Evolutionary conservation across 1,140 invertebrate genomes (phyloP).

Genomic region (Drosophila sp.): DNA sequence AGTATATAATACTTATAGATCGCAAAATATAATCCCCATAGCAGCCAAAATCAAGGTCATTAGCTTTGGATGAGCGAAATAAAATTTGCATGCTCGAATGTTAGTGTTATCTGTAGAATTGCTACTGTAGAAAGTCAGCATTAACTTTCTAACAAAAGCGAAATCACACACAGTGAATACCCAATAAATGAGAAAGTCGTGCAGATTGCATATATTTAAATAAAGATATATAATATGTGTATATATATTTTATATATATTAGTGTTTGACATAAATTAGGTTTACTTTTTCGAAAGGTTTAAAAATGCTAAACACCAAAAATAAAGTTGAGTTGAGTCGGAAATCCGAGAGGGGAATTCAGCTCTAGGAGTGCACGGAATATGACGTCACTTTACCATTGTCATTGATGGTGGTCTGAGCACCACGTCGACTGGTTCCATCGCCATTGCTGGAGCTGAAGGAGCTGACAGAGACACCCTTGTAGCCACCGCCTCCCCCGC

Average conservation of each 20-base stretch:
- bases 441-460: conserved; percentile 87
- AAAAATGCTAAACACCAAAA: conserved; percentile 27
- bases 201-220: conserved; percentile 17
- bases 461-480: conserved; percentile 88
- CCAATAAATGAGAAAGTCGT: conserved; percentile 26
- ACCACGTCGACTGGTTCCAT: conserved; percentile 85
- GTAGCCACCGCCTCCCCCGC: conserved; percentile 84
- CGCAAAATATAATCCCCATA: conserved; percentile 20
- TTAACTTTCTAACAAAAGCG: conserved; percentile 67
- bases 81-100: conserved; percentile 38
- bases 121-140: too few relatives aligned
- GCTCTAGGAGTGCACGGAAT: conserved; percentile 85
- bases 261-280: conserved; percentile 42
- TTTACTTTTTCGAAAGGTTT: conserved; percentile 10
- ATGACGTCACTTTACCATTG: conserved; percentile 88
- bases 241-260: conserved; percentile 33
- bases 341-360: neutral
- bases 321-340: neutral
- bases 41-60: conserved; percentile 63
- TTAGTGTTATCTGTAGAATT: conserved; percentile 30
- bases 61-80: conserved; percentile 15
- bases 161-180: conserved; percentile 40
- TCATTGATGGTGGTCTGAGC: conserved; percentile 89
- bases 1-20: conserved; percentile 28
- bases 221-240: conserved; percentile 8